Evolutionary conservation across 2,888 invertebrate species (phyloP), one percentile per base, ranked within the genome.

Genomic region (Cataglyphis cursor): DNA sequence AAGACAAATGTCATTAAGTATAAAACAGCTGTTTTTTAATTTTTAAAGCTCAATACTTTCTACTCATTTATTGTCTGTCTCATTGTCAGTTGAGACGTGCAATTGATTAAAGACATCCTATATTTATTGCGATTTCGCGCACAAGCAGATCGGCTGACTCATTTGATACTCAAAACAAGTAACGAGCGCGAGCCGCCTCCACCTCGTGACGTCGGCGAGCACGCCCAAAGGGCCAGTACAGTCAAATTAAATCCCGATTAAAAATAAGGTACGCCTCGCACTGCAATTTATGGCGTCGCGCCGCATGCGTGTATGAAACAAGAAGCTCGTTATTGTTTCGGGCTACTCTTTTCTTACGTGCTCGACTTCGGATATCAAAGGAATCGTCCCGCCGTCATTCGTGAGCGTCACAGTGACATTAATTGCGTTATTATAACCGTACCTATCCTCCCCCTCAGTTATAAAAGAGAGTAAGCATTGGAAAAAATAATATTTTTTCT

Each of bases 191-290:
- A 81, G 28, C 68, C 57, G 73, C 78, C 83, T 81, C 81, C 81
- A 51, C 73, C 59, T 64, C 81, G 81, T 59, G 61, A 65, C 80
- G 86, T 86, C 89, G 89, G 88, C 88, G 80, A 51, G 64, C 12
- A 81, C 62, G 66, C 9, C 85, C 88, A 91, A 89, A 91, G 89
- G 76, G 64, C 82, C 81, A 82, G 70, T 85, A 76, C 80, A 82
- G 68, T 84, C 88, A 88, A 91, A 89, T 91, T 89, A 88, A 91
- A 89, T 85, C 75, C 87, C 86, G 83, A 91, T 90, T 91, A 88
- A 90, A 88, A 90, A 86, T 86, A 80, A 82, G 82, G 65, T 70
- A 82, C 83, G 78, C 82, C 85, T 75, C 70, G 84, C 80, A 54
- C 48, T 66, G 70, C 82, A 51, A 88, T 88, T 88, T 88, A 85